Conservation (phyloP, 2,888 invertebrate genomes). For the Heliconius cydno region DNA sequence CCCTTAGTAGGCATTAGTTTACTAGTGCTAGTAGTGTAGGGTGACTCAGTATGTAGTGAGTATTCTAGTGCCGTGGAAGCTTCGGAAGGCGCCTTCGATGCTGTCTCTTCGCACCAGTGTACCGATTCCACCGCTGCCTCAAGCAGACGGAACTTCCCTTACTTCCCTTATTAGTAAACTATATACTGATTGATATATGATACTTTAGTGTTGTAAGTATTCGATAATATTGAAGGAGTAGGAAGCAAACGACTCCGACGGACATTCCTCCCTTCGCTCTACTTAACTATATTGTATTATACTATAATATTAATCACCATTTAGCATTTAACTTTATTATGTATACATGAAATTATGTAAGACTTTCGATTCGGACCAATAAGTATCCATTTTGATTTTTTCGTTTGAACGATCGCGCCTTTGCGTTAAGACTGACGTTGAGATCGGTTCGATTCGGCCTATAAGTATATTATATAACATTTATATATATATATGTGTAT, state of each 20-base stretch:
- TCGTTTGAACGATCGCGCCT: conserved; percentile 44
- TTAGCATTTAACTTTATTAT: conserved; percentile 40
- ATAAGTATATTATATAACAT: conserved; percentile 48
- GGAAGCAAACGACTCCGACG: conserved; percentile 26
- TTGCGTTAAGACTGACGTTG: conserved; percentile 56
- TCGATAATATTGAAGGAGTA: conserved; percentile 7
- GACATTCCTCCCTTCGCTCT: conserved; percentile 47
- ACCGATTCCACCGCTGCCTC: background rate
- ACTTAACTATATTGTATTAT: conserved; percentile 43
- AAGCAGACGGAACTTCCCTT: background rate
- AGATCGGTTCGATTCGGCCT: conserved; percentile 58
- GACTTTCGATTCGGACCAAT: conserved; percentile 52
- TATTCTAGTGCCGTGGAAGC: conserved; percentile 39
- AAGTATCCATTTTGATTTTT: conserved; percentile 47
- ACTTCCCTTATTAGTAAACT: conserved; percentile 1
- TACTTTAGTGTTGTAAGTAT: conserved; percentile 16
- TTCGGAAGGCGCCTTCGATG: conserved; percentile 29
- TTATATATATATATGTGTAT: conserved; percentile 36
- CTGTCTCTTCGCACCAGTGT: conserved; percentile 13
- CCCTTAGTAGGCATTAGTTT: conserved; percentile 36
- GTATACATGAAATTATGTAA: conserved; percentile 37
- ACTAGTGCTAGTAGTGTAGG: background rate
- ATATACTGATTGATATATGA: conserved; percentile 8
- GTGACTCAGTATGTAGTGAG: conserved; percentile 41
- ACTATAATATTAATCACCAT: conserved; percentile 38